A percentile compares a stretch with the other conserved stretches of the same genome.
Conservation (phyloP, 2,113 vertebrate species). For the Barbus barbus region DNA sequence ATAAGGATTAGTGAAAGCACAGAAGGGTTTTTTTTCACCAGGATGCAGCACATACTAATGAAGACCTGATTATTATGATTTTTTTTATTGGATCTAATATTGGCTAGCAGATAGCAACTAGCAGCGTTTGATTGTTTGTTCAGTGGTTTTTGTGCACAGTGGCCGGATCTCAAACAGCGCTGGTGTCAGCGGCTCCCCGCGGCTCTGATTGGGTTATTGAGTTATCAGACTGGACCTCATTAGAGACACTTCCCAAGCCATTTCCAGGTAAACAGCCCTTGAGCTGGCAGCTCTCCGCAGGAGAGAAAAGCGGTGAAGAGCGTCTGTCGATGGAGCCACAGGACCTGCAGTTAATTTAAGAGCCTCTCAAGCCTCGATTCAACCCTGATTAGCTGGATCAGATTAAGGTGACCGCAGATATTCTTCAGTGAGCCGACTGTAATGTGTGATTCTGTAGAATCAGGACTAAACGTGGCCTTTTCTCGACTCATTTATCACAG, state of each 20-base stretch:
- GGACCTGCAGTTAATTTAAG: slow-evolving; percentile 1
- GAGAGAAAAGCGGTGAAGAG: background rate
- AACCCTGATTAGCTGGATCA: background rate
- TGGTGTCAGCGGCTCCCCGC: background rate
- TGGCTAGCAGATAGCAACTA: background rate
- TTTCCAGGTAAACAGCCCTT: slow-evolving; percentile 60
- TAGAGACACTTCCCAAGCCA: slow-evolving; percentile 60
- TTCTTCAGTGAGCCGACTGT: background rate
- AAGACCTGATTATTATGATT: no score
- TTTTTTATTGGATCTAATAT: background rate
- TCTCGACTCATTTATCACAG: background rate
- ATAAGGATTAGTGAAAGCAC: no score
- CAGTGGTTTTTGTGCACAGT: background rate
- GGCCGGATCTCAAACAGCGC: background rate
- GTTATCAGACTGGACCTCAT: slow-evolving; percentile 65
- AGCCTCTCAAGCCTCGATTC: background rate
- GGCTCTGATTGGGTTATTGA: slow-evolving; percentile 35
- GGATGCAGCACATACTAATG: no score
- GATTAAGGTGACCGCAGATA: slow-evolving; percentile 2
- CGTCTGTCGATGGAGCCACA: background rate
- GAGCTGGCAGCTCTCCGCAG: background rate
- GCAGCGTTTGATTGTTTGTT: background rate
- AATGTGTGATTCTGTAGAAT: background rate
- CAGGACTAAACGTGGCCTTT: background rate
- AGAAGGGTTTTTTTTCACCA: no score